Percentiles rank a stretch among this genome's conserved stretches.
phyloP scores from a whole-genome alignment of 1,140 invertebrate species.

The Scaptomyza hsui region DNA sequence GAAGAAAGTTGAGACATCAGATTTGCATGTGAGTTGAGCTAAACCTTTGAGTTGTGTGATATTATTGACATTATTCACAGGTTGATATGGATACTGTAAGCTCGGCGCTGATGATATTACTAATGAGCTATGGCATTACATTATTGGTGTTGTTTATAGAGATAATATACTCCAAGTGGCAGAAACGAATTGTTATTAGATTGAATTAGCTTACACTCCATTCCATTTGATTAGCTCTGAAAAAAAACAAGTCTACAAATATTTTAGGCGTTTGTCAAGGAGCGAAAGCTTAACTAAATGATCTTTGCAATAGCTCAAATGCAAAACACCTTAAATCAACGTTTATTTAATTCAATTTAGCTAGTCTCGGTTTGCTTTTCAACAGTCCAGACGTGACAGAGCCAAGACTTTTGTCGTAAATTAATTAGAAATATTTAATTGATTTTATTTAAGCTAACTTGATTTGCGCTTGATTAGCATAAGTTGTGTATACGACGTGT shows the following conservation, averaged over 20 bases:
- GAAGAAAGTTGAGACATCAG: constrained; percentile 84
- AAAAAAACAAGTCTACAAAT: constrained; percentile 46
- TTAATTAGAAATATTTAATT: constrained; percentile 44
- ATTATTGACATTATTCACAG: constrained; percentile 29
- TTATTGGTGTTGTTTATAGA: constrained; percentile 83
- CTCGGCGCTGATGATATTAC: constrained; percentile 84
- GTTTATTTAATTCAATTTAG: constrained; percentile 66
- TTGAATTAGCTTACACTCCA: constrained; percentile 34
- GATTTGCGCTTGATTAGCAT: constrained; percentile 16
- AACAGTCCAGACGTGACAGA: constrained; percentile 7
- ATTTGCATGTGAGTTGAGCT: constrained; percentile 83
- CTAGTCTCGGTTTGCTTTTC: constrained; percentile 1
- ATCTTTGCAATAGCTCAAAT: constrained; percentile 28
- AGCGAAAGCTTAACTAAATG: constrained; percentile 75
- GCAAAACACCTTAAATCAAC: background rate
- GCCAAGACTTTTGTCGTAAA: constrained; percentile 17
- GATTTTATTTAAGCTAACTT: constrained; percentile 29
- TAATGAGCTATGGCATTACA: constrained; percentile 82
- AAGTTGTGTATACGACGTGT: constrained; percentile 26
- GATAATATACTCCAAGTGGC: constrained; percentile 75
- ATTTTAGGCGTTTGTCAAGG: constrained; percentile 52
- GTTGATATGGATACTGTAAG: constrained; percentile 84
- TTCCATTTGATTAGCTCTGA: constrained; percentile 60
- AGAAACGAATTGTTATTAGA: constrained; percentile 45
- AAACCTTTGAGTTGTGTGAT: background rate